phyloP scores from a whole-genome alignment of 2,113 vertebrate genomes.

The Otus sunia region DNA sequence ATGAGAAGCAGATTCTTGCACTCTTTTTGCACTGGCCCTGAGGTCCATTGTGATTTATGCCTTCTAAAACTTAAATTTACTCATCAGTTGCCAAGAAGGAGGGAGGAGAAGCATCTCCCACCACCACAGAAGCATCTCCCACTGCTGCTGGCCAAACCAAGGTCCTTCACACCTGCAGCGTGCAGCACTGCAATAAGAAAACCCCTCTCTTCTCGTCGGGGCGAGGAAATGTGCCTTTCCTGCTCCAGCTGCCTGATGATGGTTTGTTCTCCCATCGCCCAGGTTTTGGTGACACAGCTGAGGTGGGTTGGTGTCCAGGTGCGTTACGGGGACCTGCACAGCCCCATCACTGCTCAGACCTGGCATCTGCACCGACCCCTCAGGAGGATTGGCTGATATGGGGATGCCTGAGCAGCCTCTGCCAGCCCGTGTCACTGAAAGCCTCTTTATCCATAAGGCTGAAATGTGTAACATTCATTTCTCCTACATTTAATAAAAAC shows the following conservation, averaged over 20 bases:
- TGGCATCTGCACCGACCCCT: background rate
- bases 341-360: accelerated
- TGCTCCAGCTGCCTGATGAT: accelerated
- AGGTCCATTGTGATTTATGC: background rate
- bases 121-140: background rate
- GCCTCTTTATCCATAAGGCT: no score
- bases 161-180: no score
- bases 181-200: background rate
- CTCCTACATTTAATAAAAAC: background rate
- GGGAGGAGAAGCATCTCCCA: background rate
- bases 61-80: background rate
- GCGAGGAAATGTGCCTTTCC: background rate
- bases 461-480: background rate
- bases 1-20: background rate
- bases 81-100: background rate
- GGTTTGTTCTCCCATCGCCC: background rate
- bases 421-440: accelerated
- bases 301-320: accelerated
- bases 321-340: background rate
- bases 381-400: accelerated
- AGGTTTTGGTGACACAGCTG: background rate
- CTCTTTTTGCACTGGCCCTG: background rate
- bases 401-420: background rate
- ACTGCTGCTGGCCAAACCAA: background rate
- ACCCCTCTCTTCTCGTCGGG: accelerated